These are phyloP conservation scores for Homarus americanus DNA, from an alignment of 1,140 invertebrate species.

Conservation along the genomic window DNA sequence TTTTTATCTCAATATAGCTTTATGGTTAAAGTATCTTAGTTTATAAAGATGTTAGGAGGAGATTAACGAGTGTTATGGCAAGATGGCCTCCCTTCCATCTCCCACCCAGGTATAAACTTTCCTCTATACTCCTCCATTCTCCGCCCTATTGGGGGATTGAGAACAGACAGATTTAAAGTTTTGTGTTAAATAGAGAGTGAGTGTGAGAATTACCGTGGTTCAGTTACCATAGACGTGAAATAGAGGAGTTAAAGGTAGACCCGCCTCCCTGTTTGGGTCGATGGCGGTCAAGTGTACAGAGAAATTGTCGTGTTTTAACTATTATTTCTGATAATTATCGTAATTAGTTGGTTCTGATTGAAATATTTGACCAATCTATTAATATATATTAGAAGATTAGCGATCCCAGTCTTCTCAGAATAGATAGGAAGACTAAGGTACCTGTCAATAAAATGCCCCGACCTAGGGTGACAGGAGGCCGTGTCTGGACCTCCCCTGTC, in stretches of 20 bases:
- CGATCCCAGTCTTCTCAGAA: neutral
- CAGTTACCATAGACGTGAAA: neutral
- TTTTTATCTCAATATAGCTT: neutral
- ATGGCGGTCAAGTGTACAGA: neutral
- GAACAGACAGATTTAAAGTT: neutral
- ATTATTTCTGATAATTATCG: neutral
- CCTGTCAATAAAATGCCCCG: too few species aligned
- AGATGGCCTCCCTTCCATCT: slow-evolving; percentile 70
- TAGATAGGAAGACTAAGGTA: neutral
- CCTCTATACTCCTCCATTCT: neutral
- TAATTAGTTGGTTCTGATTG: neutral
- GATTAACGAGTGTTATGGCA: slow-evolving; percentile 66
- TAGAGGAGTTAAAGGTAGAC: slow-evolving; percentile 24
- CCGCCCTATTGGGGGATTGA: neutral
- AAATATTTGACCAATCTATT: neutral
- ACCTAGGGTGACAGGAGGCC: too few species aligned
- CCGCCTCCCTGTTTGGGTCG: slow-evolving; percentile 68
- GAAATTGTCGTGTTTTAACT: slow-evolving; percentile 52
- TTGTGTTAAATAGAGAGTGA: neutral
- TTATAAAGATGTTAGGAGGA: neutral
- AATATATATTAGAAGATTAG: neutral
- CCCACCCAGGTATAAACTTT: slow-evolving; percentile 66
- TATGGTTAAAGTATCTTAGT: slow-evolving; percentile 6
- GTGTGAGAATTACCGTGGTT: neutral
- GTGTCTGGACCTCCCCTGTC: too few species aligned